A percentile compares a stretch with the other conserved stretches of the same genome.
Conservation (phyloP, 2,888 invertebrate genomes). For the Choreutis nemorana region DNA sequence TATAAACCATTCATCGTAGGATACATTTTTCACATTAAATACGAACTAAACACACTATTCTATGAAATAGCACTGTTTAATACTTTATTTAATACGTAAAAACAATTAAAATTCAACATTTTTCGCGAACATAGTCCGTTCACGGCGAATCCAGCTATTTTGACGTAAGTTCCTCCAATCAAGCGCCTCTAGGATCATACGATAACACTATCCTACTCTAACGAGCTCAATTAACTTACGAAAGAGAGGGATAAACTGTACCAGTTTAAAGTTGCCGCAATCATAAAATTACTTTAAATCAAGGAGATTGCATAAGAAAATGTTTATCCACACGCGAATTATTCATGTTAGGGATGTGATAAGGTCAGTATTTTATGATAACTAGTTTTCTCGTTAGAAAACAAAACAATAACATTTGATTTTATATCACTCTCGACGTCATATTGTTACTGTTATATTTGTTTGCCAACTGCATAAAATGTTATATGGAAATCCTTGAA, state of each 20-base stretch:
- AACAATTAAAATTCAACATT: slow-evolving; percentile 26
- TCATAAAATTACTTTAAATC: slow-evolving; percentile 12
- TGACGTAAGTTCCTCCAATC: slow-evolving; percentile 38
- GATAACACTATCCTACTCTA: slow-evolving; percentile 33
- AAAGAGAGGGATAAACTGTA: too few relatives aligned
- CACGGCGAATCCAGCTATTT: slow-evolving; percentile 12
- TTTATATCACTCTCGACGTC: too few relatives aligned
- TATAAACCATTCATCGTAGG: slow-evolving; percentile 51
- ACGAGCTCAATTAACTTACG: slow-evolving; percentile 9
- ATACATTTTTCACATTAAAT: slow-evolving; percentile 35
- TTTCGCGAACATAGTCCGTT: too few relatives aligned
- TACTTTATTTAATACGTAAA: slow-evolving; percentile 14
- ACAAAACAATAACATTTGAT: too few relatives aligned
- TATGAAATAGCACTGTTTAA: slow-evolving; percentile 18
- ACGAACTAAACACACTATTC: slow-evolving; percentile 18
- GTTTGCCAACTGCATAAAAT: too few relatives aligned
- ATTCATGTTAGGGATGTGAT: slow-evolving; percentile 11
- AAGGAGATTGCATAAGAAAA: slow-evolving; percentile 7
- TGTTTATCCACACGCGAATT: slow-evolving; percentile 13
- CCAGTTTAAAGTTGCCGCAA: slow-evolving; percentile 13
- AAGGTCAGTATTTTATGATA: slow-evolving; percentile 13
- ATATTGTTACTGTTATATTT: too few relatives aligned
- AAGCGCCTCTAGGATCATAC: slow-evolving; percentile 47
- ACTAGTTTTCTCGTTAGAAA: too few relatives aligned
- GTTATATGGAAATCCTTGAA: too few relatives aligned